Evolutionary conservation across 2,113 vertebrate genomes (phyloP).

Genomic region (Notarius lentiginosus): DNA sequence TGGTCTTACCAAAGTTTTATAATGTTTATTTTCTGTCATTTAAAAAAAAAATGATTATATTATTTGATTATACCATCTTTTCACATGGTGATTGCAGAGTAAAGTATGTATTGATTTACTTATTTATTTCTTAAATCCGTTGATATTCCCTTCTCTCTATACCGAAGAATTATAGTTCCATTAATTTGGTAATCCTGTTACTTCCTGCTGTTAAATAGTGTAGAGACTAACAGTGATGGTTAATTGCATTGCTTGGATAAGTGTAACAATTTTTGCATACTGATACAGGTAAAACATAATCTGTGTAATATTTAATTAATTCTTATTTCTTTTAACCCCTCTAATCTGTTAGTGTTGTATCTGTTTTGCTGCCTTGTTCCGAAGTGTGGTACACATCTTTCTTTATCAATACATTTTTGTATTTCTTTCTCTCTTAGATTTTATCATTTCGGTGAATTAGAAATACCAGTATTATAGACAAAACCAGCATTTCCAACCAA

Average conservation of each 20-base stretch:
- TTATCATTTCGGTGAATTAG: not conserved
- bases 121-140: not conserved
- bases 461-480: not conserved
- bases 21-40: not conserved
- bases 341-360: constrained; percentile 12
- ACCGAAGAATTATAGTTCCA: not conserved
- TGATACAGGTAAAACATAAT: not conserved
- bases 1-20: not conserved
- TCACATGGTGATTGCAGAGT: constrained; percentile 59
- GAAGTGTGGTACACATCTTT: constrained; percentile 45
- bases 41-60: too few species aligned
- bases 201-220: not conserved
- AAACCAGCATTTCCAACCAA: not conserved
- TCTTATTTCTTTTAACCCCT: constrained; percentile 30
- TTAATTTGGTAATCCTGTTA: not conserved
- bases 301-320: not conserved
- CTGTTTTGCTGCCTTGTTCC: constrained; percentile 45
- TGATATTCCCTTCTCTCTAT: not conserved
- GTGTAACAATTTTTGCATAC: not conserved
- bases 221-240: not conserved
- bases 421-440: constrained; percentile 49
- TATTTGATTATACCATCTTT: constrained; percentile 5
- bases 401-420: constrained; percentile 58
- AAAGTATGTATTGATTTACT: constrained; percentile 64
- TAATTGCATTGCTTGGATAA: not conserved